These are phyloP conservation scores for Todus mexicanus DNA, from an alignment of 2,797 vertebrate genomes.

Conservation along the genomic window DNA sequence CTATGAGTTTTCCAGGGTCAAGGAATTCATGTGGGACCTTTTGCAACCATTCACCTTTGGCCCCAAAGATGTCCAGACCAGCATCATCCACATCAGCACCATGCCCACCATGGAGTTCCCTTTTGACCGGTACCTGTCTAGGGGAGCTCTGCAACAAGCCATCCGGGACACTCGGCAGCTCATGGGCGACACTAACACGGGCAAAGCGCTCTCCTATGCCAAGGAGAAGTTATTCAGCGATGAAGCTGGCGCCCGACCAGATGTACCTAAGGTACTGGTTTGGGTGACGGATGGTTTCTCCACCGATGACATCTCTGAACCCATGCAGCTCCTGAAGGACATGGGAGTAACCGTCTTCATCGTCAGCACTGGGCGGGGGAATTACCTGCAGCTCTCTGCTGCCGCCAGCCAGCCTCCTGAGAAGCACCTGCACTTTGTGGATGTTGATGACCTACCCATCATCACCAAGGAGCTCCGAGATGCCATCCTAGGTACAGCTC, in stretches of 20 bases:
- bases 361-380: slow-evolving; percentile 89
- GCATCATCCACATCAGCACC: slow-evolving; percentile 87
- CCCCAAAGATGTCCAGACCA: slow-evolving; percentile 84
- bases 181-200: slow-evolving; percentile 93
- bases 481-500: slow-evolving; percentile 86
- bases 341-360: slow-evolving; percentile 87
- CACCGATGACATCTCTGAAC: slow-evolving; percentile 83
- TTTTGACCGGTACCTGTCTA: slow-evolving; percentile 73
- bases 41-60: slow-evolving; percentile 84
- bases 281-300: slow-evolving; percentile 95
- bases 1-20: slow-evolving; percentile 87
- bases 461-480: slow-evolving; percentile 83
- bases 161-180: slow-evolving; percentile 78
- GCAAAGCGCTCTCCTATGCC: slow-evolving; percentile 81
- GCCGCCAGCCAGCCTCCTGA: slow-evolving; percentile 84
- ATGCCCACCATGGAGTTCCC: slow-evolving; percentile 86
- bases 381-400: slow-evolving; percentile 82
- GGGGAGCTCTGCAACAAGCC: slow-evolving; percentile 73
- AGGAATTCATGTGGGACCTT: slow-evolving; percentile 89
- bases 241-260: slow-evolving; percentile 72
- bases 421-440: slow-evolving; percentile 88
- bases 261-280: slow-evolving; percentile 89
- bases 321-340: slow-evolving; percentile 83
- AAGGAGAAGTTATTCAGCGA: slow-evolving; percentile 76
- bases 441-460: slow-evolving; percentile 90